phyloP scores from a whole-genome alignment of 2,888 invertebrate species.

The Aphodius granarius region DNA sequence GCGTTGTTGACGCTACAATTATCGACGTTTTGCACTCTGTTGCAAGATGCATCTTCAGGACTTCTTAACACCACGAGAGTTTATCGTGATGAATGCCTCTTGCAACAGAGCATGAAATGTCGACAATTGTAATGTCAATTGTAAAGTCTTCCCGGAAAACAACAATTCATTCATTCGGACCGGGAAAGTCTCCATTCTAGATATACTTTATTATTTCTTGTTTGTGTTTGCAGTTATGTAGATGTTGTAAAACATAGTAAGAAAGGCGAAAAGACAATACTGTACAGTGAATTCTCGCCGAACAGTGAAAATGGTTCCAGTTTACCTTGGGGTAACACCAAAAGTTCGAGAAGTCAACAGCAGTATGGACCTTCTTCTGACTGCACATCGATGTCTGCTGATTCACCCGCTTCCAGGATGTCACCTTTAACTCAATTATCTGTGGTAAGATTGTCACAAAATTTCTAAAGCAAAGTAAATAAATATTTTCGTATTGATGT shows the following conservation, averaged over 20 bases:
- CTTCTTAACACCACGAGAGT: no score
- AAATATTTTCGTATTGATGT: not conserved
- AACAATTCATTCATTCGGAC: not conserved
- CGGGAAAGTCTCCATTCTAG: not conserved
- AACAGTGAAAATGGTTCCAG: constrained; percentile 31
- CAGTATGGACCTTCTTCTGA: constrained; percentile 58
- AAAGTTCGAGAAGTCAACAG: constrained; percentile 44
- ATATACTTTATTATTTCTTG: not conserved
- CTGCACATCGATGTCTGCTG: constrained; percentile 68
- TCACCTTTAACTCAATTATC: constrained; percentile 56
- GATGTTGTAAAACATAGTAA: constrained; percentile 68
- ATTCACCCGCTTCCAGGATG: constrained; percentile 65
- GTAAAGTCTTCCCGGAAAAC: no score
- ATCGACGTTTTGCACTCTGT: no score
- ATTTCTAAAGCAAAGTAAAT: not conserved
- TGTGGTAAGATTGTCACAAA: constrained; percentile 55
- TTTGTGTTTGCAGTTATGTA: constrained; percentile 59
- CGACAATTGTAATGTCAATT: no score
- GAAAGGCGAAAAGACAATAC: constrained; percentile 48
- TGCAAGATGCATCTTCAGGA: no score
- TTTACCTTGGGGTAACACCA: constrained; percentile 44
- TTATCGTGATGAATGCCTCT: no score
- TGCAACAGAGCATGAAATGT: no score
- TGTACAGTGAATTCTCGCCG: constrained; percentile 28
- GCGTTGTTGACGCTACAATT: no score